Percentiles rank a stretch among this genome's conserved stretches.
phyloP scores from a whole-genome alignment of 2,797 vertebrate species.

The Babyrousa celebensis region DNA sequence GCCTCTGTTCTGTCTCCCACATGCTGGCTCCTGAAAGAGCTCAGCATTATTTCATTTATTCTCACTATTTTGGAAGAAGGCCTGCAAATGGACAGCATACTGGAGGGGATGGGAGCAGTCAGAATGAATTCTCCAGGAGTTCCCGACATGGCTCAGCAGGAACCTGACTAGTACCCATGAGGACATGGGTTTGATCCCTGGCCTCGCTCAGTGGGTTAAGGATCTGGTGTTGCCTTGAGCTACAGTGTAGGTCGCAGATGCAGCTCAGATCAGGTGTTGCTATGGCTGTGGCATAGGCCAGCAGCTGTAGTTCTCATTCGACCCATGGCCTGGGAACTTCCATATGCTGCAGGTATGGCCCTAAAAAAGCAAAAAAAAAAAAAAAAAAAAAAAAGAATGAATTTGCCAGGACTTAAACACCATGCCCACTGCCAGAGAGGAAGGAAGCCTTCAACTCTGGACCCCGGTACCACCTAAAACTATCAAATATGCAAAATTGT shows the following conservation, averaged over 20 bases:
- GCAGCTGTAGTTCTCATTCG: no score
- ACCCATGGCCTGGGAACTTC: no score
- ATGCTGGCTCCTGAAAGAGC: not conserved
- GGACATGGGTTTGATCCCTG: no score
- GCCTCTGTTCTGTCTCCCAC: constrained; percentile 24
- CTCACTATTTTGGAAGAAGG: not conserved
- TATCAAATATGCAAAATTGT: not conserved
- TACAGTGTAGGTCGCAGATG: no score
- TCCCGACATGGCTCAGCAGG: no score
- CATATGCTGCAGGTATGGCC: no score
- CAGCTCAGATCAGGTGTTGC: no score
- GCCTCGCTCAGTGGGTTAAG: no score
- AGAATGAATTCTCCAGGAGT: not conserved
- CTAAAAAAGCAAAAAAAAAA: no score
- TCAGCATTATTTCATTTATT: constrained; percentile 6
- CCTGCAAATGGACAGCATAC: not conserved
- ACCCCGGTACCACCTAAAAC: not conserved
- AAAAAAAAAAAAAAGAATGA: not conserved
- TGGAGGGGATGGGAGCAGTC: not conserved
- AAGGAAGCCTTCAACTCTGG: not conserved
- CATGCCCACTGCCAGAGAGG: not conserved
- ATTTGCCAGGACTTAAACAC: not conserved
- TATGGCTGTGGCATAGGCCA: no score
- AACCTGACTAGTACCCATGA: no score
- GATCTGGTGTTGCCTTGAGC: no score